Base-by-base conservation (phyloP, 2,797 vertebrate species). In the Borostomias antarcticus region DNA sequence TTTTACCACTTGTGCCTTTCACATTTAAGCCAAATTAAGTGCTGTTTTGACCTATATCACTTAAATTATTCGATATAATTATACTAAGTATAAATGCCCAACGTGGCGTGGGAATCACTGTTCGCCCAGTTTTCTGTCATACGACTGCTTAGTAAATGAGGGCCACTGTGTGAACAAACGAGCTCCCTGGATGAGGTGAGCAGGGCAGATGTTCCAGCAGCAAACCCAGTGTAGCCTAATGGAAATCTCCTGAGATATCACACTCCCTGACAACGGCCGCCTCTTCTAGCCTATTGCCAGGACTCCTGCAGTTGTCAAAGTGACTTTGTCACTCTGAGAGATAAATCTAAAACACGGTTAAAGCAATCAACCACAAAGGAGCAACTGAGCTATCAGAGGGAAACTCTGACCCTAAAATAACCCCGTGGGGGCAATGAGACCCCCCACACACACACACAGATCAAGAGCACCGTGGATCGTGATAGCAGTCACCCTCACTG, bases 371-470 rank as follows among this genome's bases (percentile, higher is more conserved):
- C 69, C 74, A 66, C 77, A 73, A 56, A 64, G 58, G 83, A 85
- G 81, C 85, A 84, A 91, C 87, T 79, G 82, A 81, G 82, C 84
- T 86, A 86, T 88, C 85, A 85, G 37, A 47, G 75, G 79, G 62
- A 56, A 77, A 81, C 69, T 80, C 74, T 84, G 81, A 88, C 86
- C 85, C 82, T 21, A 47, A 3, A 17, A 74, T 81, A 74, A 84
- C 74, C 83, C 81, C 76, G n/a, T 5, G 5, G 64, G 70, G 68
- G 58, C 70, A 67, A 66, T 17, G 68, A 68, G 70, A 70, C 61
- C 72, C 66, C 28, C 19, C 40, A 59, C 73, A 50, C 45, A 13
- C 1, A 17, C 11, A 64, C 43, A 69, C n/a, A 53, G 58, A 52
- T 53, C 57, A 58, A 45, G 30, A 64, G 51, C 30, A 53, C 35